Percentiles rank a stretch among this genome's conserved stretches.
These are phyloP conservation scores for Cephus nigrinus DNA, from an alignment of 2,888 invertebrate genomes.

Conservation along the genomic window DNA sequence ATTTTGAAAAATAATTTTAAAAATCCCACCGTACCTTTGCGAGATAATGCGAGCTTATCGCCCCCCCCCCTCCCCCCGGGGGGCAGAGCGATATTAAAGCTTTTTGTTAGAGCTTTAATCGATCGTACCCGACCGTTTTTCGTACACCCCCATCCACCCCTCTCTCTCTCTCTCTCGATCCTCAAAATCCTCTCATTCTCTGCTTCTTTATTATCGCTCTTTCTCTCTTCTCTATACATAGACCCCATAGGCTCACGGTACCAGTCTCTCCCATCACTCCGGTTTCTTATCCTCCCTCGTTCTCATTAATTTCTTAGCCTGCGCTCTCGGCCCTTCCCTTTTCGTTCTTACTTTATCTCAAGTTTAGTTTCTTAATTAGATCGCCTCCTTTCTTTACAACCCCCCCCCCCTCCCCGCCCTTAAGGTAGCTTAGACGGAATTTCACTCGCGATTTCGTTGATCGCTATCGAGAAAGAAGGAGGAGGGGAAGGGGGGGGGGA, in stretches of 20 bases:
- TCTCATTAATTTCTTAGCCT: constrained; percentile 4
- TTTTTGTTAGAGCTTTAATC: constrained; percentile 2
- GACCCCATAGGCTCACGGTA: background rate
- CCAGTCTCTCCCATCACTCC: background rate
- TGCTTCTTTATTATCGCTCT: background rate
- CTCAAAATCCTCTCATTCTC: background rate
- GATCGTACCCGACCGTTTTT: background rate
- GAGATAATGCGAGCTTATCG: constrained; percentile 10
- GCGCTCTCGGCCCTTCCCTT: background rate
- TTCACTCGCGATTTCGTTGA: constrained; percentile 3
- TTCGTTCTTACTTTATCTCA: background rate
- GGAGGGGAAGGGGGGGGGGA: background rate
- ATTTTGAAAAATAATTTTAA: constrained; percentile 55
- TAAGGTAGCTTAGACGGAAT: background rate
- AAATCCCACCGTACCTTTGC: constrained; percentile 45
- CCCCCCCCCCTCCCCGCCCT: no score
- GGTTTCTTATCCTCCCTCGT: background rate
- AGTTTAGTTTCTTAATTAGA: constrained; percentile 8
- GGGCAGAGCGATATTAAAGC: constrained; percentile 5
- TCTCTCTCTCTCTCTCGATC: background rate
- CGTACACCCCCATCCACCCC: background rate
- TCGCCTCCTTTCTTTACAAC: background rate
- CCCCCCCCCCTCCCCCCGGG: no score
- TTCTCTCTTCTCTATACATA: background rate
- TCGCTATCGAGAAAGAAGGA: background rate